These are phyloP conservation scores for Sialis fuliginosa DNA, from an alignment of 2,888 invertebrate species.

Conservation along the genomic window DNA sequence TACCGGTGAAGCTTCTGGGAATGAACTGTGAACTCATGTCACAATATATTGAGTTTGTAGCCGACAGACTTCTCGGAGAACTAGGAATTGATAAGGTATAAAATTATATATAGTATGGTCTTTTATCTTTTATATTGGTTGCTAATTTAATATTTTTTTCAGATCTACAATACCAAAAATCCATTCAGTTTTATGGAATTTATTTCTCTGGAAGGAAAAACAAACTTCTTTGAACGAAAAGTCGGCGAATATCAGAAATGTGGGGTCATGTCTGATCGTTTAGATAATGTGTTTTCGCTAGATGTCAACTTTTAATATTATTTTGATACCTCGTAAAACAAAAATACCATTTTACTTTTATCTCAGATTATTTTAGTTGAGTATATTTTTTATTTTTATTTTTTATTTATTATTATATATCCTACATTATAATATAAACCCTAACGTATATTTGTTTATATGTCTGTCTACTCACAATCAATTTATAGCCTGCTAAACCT, in stretches of 20 bases:
- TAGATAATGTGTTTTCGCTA: conserved; percentile 57
- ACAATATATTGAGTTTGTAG: conserved; percentile 96
- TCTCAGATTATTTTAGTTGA: too few species aligned
- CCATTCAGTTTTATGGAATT: conserved; percentile 99
- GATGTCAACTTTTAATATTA: conserved; percentile 66
- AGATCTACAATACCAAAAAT: conserved; percentile 80
- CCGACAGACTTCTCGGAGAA: conserved; percentile 81
- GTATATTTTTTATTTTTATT: too few species aligned
- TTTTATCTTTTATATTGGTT: too few species aligned
- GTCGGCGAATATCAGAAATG: conserved; percentile 96
- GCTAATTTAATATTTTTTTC: conserved; percentile 19
- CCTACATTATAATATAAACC: too few species aligned
- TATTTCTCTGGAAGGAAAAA: conserved; percentile 96
- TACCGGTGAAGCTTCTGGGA: conserved; percentile 87
- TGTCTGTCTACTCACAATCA: too few species aligned
- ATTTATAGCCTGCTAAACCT: too few species aligned
- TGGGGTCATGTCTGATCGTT: conserved; percentile 66
- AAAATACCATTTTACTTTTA: too few species aligned
- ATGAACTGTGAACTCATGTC: conserved; percentile 97
- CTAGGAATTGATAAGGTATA: conserved; percentile 71
- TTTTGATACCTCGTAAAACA: too few species aligned
- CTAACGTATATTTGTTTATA: too few species aligned
- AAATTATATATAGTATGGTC: too few species aligned
- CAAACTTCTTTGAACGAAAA: conserved; percentile 98
- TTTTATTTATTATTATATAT: too few species aligned